These are phyloP conservation scores for Heliopora coerulea DNA, from an alignment of 92 coral and sea anemone species.

Conservation along the genomic window DNA sequence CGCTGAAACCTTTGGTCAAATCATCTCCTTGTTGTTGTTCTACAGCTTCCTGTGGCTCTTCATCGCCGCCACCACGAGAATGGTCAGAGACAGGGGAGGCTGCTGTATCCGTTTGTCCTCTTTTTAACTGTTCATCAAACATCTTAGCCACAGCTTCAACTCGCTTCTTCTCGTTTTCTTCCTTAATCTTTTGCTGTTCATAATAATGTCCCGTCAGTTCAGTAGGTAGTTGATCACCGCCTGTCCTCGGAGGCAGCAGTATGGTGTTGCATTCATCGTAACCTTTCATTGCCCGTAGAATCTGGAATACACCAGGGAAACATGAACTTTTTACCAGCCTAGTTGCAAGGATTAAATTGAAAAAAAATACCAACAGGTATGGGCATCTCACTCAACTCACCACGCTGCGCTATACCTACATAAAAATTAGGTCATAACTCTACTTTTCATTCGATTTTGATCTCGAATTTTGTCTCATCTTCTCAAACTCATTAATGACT, in stretches of 20 bases:
- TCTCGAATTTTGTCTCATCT: too few species aligned
- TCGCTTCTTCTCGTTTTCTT: slow-evolving; percentile 79
- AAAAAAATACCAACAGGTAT: too few species aligned
- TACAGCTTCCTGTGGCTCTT: background rate
- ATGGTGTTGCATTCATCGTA: slow-evolving; percentile 97
- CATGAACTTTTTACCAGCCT: too few species aligned
- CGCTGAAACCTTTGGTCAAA: slow-evolving; percentile 20
- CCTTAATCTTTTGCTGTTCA: slow-evolving; percentile 82
- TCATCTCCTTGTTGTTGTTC: slow-evolving; percentile 16
- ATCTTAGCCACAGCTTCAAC: slow-evolving; percentile 70
- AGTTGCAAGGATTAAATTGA: too few species aligned
- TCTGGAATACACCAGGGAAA: slow-evolving; percentile 46
- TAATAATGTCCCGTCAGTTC: slow-evolving; percentile 72
- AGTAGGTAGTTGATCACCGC: slow-evolving; percentile 83
- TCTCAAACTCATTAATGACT: too few species aligned
- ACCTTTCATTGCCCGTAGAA: slow-evolving; percentile 92
- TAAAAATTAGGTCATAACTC: too few species aligned
- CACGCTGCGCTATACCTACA: too few species aligned
- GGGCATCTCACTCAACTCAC: too few species aligned
- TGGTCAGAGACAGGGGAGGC: slow-evolving; percentile 16
- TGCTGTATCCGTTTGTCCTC: background rate
- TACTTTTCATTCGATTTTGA: too few species aligned
- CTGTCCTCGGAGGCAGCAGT: slow-evolving; percentile 85
- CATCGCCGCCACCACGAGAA: background rate
- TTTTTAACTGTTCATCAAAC: slow-evolving; percentile 55